Percentiles rank a stretch among this genome's conserved stretches.
These are phyloP conservation scores for Latrodectus geometricus DNA, from an alignment of 1,140 invertebrate species.

Conservation along the genomic window DNA sequence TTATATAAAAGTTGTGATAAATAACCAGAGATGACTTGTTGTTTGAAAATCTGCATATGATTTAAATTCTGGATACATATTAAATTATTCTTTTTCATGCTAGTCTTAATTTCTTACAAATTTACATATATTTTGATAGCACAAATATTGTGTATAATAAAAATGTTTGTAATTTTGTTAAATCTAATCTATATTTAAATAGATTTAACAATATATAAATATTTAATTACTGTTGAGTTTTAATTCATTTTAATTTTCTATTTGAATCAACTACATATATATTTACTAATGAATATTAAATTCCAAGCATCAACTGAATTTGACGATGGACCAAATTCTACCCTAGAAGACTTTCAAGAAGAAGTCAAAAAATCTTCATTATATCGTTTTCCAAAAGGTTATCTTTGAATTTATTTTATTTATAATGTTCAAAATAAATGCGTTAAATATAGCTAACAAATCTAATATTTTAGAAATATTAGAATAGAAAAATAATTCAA, in stretches of 20 bases:
- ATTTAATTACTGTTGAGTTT: not conserved
- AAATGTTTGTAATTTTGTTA: not conserved
- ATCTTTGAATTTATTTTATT: not conserved
- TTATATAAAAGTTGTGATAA: too few relatives aligned
- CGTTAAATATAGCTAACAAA: too few relatives aligned
- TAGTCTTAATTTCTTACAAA: too few relatives aligned
- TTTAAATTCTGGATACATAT: too few relatives aligned
- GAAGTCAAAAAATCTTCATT: slow-evolving; percentile 4
- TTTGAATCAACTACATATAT: not conserved
- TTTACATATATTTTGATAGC: not conserved
- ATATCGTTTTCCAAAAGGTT: slow-evolving; percentile 11
- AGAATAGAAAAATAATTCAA: too few relatives aligned
- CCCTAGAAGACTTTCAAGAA: slow-evolving; percentile 24
- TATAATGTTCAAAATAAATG: not conserved
- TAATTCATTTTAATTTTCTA: not conserved
- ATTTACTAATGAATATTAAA: not conserved
- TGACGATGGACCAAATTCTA: slow-evolving; percentile 47
- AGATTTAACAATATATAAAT: not conserved
- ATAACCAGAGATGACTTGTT: too few relatives aligned
- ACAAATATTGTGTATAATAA: not conserved
- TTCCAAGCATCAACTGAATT: slow-evolving; percentile 8
- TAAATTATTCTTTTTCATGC: too few relatives aligned
- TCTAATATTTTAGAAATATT: too few relatives aligned
- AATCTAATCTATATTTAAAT: not conserved
- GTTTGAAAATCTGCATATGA: too few relatives aligned